A percentile compares a stretch with the other conserved stretches of the same genome.
phyloP scores from a whole-genome alignment of 2,113 vertebrate genomes.

The Falcunculus frontatus region DNA sequence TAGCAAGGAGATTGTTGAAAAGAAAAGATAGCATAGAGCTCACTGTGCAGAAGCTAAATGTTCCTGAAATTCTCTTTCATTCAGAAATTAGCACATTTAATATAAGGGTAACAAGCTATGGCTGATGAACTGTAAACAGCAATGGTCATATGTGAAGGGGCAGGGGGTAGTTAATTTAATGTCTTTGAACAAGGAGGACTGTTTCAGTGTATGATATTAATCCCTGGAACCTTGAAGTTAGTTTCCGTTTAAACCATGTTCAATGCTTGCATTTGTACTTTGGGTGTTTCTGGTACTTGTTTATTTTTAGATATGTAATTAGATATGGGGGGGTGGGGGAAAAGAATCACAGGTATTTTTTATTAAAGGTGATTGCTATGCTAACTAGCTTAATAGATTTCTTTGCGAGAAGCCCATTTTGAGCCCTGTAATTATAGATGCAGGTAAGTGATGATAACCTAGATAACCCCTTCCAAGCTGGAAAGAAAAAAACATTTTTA shows the following conservation, averaged over 20 bases:
- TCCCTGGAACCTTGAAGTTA: neutral
- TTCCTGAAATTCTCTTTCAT: neutral
- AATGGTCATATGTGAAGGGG: neutral
- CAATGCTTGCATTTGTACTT: neutral
- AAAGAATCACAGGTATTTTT: neutral
- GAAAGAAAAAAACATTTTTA: neutral
- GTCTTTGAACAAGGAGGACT: neutral
- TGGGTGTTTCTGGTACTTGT: neutral
- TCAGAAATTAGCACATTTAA: neutral
- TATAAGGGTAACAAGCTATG: neutral
- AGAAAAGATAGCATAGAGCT: neutral
- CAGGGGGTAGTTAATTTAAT: neutral
- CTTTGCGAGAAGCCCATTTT: neutral
- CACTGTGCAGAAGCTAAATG: neutral
- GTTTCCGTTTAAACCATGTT: neutral
- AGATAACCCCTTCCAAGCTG: neutral
- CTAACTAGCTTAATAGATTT: neutral
- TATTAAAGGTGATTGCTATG: neutral
- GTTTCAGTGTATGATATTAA: neutral
- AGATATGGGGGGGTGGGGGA: accelerated
- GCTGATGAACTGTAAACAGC: neutral
- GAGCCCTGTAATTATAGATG: neutral
- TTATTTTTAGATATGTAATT: neutral
- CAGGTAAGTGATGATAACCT: neutral
- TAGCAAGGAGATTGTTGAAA: neutral